Evolutionary conservation across 2,113 vertebrate genomes (phyloP).

Genomic region (Heterochromis multidens): DNA sequence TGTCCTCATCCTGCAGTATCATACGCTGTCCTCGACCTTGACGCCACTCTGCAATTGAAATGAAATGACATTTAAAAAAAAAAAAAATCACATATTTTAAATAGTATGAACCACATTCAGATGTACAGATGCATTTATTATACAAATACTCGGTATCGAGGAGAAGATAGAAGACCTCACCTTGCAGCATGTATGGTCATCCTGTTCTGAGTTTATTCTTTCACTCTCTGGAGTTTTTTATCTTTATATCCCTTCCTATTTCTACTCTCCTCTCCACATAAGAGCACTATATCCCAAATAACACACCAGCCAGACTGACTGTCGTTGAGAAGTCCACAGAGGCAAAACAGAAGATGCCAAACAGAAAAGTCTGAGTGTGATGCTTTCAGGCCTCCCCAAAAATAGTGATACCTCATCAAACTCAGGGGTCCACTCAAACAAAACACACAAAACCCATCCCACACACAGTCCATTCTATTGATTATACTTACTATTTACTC

Average conservation of each 20-base stretch:
- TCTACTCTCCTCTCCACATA: neutral
- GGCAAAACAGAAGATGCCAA: neutral
- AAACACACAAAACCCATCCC: neutral
- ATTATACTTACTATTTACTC: neutral
- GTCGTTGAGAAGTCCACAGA: neutral
- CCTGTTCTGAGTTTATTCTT: neutral
- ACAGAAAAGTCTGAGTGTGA: neutral
- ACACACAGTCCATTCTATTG: neutral
- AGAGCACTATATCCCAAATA: neutral
- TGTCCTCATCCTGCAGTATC: constrained; percentile 94
- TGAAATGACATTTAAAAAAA: neutral
- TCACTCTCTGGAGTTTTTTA: neutral
- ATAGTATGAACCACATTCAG: too few relatives aligned
- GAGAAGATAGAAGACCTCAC: neutral
- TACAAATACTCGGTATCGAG: neutral
- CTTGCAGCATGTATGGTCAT: neutral
- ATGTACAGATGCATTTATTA: neutral
- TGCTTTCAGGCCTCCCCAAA: neutral
- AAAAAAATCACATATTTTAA: neutral
- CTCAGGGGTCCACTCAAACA: neutral
- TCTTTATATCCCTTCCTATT: neutral
- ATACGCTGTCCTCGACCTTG: constrained; percentile 91
- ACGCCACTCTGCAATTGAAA: constrained; percentile 86
- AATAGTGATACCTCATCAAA: neutral
- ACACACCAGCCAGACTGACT: neutral